Percentiles rank a stretch among this genome's conserved stretches.
Evolutionary conservation across 2,113 vertebrate genomes (phyloP).

Genomic region (Eonycteris spelaea): DNA sequence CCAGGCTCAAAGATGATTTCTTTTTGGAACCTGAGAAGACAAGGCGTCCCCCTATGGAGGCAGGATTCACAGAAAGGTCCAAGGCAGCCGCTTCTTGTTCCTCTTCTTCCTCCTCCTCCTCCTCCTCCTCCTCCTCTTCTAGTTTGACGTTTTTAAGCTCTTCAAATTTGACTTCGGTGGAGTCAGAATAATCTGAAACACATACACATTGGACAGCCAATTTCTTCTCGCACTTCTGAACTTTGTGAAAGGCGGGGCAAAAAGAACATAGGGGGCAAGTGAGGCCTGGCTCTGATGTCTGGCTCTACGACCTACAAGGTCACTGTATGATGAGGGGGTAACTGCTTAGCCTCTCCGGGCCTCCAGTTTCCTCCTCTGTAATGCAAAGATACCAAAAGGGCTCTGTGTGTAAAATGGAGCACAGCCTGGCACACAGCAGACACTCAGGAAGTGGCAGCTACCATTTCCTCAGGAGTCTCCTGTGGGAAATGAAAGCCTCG

Average conservation of each 20-base stretch:
- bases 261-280: fast-evolving
- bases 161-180: conserved; percentile 81
- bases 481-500: not conserved
- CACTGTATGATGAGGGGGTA: not conserved
- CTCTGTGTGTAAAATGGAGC: fast-evolving
- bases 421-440: not conserved
- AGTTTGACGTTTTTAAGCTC: conserved; percentile 83
- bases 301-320: not conserved
- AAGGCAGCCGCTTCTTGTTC: conserved; percentile 78
- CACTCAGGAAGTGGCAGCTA: not conserved
- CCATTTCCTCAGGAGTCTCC: not conserved
- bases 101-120: conserved; percentile 78
- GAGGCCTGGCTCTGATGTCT: not conserved
- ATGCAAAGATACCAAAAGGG: not conserved
- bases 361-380: not conserved
- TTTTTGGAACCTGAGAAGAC: conserved; percentile 68
- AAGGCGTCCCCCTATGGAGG: conserved; percentile 51
- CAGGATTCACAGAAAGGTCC: conserved; percentile 83
- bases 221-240: not conserved
- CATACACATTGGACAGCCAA: not conserved
- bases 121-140: conserved; percentile 76
- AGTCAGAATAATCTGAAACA: conserved; percentile 78
- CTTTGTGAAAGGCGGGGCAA: not conserved
- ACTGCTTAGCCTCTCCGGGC: not conserved
- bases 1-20: conserved; percentile 60